Base-by-base conservation (phyloP, 2,797 vertebrate species). In the Sebastes nivosus region DNA sequence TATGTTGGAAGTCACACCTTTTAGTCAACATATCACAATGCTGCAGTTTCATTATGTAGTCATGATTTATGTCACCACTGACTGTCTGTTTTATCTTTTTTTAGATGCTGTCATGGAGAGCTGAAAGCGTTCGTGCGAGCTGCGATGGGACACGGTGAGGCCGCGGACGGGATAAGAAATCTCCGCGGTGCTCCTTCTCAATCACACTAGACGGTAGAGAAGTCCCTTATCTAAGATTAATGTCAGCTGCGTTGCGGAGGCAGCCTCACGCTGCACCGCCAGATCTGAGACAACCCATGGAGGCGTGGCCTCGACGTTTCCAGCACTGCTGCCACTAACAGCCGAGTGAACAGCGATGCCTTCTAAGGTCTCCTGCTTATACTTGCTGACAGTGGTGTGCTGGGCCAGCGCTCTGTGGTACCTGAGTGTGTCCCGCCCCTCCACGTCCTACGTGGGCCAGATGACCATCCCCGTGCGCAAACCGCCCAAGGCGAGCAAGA, bases 351-450 rank as follows among this genome's bases (percentile, higher is more conserved):
- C 91, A 93, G 94, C 87, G 92, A 99, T 99, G 98, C 96, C 98
- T 95, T 99, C 98, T 50, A 99, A 99, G 90, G 98, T 99, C 88
- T 99, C 98, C 61, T 99, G 98, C 91, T 93, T 99, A 16, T 99
- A 99, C 61, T 82, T 99, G 88, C 93, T 99, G 95, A 99, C 99
- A 38, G 99, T 99, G 80, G 97, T 99, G 87, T 99, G 98, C 89
- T 99, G 99, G 98, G 99, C 99, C 90, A 99, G 98, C 0, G 99
- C 98, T 92, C 97, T 99, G 87, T 99, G 99, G 99, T 99, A 99
- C 93, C 93, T 99, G 89, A 99, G 97, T 68, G 93, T 98, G 87
- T 97, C 98, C 46, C 97, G 98, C 16, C 97, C 98, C 24, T 97
- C 98, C 90, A 95, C 97, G 6, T 96, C 98, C 60, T 98, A 97